Base-by-base conservation (phyloP, 2,888 invertebrate genomes). In the Salpingus planirostris region DNA sequence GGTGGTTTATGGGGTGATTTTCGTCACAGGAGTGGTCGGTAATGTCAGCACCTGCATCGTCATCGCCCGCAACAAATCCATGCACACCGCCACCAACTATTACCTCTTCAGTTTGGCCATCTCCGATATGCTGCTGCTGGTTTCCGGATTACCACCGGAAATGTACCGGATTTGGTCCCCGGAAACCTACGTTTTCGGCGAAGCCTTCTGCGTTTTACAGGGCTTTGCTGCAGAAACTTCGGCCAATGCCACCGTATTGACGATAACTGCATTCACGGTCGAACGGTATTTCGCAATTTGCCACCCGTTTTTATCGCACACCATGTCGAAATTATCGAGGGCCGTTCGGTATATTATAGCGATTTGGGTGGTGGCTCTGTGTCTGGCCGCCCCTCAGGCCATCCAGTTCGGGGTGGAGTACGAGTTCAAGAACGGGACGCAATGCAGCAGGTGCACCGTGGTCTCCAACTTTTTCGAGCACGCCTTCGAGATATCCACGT, bases 41-140 rank as follows among this genome's bases (percentile, higher is more conserved):
- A 90, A 90, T 59, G 71, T 84, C 25, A 78, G 81, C 54, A 90
- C 89, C 1, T 90, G 90, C 55, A 69, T 88, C 38, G 89, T 91
- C n/a, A 90, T 91, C 42, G 74, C 80, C n/a, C 72, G 76, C 41
- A 88, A 88, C 62, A 79, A 79, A 45, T 82, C 81, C 43, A 87
- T 90, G 87, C 87, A 87, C 49, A 81, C 82, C 12, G 80, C 81
- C 2, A 83, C 82, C 3, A 83, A 83, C 50, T 83, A 80, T 54
- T 90, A 90, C 58, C 68, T 90, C 32, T 88, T 89, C 65, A 87
- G 84, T 60, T 64, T 89, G 57, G 86, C 90, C 1, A 72, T 89
- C 37, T 88, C 88, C 2, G 90, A 90, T 60, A 70, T 90, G 24
- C 64, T 89, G 12, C 66, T 89, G n/a, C 65, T 89, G 10, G 60